Base-by-base conservation (phyloP, 2,888 invertebrate species). In the Chesias legatella region DNA sequence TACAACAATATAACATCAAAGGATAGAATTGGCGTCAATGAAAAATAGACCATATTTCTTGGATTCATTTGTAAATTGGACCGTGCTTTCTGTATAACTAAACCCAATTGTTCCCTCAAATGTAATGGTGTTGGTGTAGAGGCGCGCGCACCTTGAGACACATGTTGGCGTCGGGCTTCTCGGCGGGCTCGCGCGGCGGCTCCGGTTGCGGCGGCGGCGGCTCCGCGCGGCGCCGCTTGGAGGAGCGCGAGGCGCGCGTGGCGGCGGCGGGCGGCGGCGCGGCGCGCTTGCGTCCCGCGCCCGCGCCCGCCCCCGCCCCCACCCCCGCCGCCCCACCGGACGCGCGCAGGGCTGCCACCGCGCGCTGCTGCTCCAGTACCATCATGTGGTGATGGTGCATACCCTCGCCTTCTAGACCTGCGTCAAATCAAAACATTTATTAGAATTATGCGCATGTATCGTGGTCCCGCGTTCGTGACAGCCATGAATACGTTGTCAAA, bases 91-190 rank as follows among this genome's bases (percentile, higher is more conserved):
- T n/a, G n/a, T n/a, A n/a, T n/a, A n/a, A n/a, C n/a, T n/a, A n/a
- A n/a, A n/a, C n/a, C n/a, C n/a, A n/a, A 21, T 27, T 20, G 8
- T 10, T 17, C 26, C 8, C n/a, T n/a, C n/a, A n/a, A 33, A 25
- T 28, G 10, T 8, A 24, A 8, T 17, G n/a, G 17, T 6, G 5
- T 1, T 21, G 7, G 7, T 1, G n/a, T 23, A 29, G 35, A 35
- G 36, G 36, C 1, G 41, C 1, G 25, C 8, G 7, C 69, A 91
- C 91, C 84, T 94, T 95, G 22, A 95, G 89, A 63, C 94, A 94
- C 94, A 95, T 94, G 67, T 95, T 94, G 1, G 94, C 95, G 70
- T 95, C 95, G 0, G 95, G 95, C 60, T 95, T 95, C 76, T 94
- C 94, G 0, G 84, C 82, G 10, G 93, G 92, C 68, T 93, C 92